phyloP scores from a whole-genome alignment of 2,888 invertebrate species.

The Ophion slaviceki region DNA sequence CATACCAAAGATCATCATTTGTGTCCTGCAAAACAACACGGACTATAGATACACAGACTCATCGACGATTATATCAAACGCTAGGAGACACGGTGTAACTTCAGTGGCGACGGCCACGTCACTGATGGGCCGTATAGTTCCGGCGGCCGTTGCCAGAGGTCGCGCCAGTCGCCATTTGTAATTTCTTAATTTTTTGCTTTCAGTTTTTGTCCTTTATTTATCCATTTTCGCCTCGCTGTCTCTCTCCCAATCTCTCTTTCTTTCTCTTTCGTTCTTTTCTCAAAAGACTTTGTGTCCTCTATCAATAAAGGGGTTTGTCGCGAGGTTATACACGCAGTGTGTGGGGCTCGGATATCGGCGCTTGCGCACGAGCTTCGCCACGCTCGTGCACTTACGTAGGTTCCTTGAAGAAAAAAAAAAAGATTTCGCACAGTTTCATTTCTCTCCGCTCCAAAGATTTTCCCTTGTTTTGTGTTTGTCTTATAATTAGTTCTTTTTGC shows the following conservation, averaged over 20 bases:
- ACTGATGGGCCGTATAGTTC: not conserved
- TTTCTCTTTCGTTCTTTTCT: not conserved
- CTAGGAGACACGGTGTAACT: constrained; percentile 73
- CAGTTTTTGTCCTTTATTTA: not conserved
- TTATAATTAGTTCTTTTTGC: not conserved
- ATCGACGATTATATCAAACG: constrained; percentile 77
- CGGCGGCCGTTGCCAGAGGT: constrained; percentile 47
- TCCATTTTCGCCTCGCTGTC: not conserved
- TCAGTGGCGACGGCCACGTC: constrained; percentile 62
- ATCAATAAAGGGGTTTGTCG: not conserved
- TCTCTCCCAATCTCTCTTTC: not conserved
- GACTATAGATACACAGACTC: constrained; percentile 69
- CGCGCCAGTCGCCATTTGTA: constrained; percentile 5
- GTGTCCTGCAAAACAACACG: constrained; percentile 60
- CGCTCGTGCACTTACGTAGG: not conserved
- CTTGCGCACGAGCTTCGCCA: not conserved
- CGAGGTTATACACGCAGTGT: not conserved
- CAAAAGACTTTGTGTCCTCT: not conserved
- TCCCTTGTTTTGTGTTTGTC: not conserved
- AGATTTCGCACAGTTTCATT: not conserved
- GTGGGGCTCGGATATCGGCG: not conserved
- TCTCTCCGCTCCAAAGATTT: not conserved
- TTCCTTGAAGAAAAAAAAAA: not conserved
- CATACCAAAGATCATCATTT: constrained; percentile 71
- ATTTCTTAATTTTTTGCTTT: constrained; percentile 6